Conservation (phyloP, 2,888 invertebrate species). For the Agriopis leucophaearia region DNA sequence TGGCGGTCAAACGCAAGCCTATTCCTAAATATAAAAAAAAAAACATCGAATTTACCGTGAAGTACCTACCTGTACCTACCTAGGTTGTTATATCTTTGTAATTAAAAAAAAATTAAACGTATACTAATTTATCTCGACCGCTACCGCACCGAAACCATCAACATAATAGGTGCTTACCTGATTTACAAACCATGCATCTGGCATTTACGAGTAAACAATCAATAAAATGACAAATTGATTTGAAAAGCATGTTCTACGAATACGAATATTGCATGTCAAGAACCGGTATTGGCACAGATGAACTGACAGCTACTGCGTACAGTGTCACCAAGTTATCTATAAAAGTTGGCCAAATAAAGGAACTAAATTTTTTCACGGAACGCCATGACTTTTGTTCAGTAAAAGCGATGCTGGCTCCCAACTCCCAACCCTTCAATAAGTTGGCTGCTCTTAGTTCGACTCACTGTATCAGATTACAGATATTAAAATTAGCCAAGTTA, state of each 20-base stretch:
- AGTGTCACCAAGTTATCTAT: not conserved
- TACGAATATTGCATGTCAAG: slow-evolving; percentile 43
- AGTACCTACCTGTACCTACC: no score
- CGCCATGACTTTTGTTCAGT: not conserved
- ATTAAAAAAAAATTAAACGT: no score
- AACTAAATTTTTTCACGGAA: not conserved
- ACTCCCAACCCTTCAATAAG: not conserved
- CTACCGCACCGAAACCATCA: no score
- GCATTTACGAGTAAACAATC: slow-evolving; percentile 48
- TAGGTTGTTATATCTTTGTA: no score
- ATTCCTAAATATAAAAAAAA: no score
- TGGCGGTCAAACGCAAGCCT: no score
- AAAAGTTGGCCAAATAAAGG: slow-evolving; percentile 4
- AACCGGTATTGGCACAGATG: slow-evolving; percentile 36
- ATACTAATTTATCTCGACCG: no score
- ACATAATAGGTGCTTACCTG: not conserved
- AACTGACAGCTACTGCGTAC: not conserved
- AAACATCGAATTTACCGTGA: no score
- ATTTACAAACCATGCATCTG: slow-evolving; percentile 40
- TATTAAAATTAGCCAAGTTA: slow-evolving; percentile 42
- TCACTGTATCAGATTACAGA: slow-evolving; percentile 33
- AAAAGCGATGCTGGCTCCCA: not conserved
- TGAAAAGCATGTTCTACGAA: slow-evolving; percentile 48
- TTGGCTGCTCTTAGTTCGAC: slow-evolving; percentile 9
- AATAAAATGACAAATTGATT: slow-evolving; percentile 54